phyloP scores from a whole-genome alignment of 2,113 vertebrate genomes.

The Psammodynastes pulverulentus region DNA sequence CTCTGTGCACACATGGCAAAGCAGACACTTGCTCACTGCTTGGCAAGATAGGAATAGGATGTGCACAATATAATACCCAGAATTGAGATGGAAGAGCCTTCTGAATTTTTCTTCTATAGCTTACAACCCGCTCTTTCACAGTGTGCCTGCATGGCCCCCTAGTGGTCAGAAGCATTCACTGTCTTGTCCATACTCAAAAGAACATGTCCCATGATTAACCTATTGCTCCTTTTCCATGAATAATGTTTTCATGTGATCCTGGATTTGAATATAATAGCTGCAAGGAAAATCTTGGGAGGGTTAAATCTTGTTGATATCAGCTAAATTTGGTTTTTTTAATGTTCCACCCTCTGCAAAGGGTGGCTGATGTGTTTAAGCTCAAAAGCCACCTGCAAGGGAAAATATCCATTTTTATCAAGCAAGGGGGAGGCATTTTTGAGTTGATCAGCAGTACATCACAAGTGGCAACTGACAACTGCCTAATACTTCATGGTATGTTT shows the following conservation, averaged over 20 bases:
- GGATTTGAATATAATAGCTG: neutral
- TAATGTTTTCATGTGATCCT: neutral
- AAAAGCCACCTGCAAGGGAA: neutral
- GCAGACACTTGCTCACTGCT: neutral
- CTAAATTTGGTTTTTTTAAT: neutral
- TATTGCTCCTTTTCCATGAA: neutral
- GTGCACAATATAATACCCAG: neutral
- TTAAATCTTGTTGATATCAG: neutral
- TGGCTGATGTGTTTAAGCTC: neutral
- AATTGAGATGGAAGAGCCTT: neutral
- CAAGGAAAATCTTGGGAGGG: neutral
- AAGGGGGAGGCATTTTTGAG: neutral
- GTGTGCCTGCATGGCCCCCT: constrained; percentile 1
- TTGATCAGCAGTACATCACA: neutral
- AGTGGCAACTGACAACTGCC: neutral
- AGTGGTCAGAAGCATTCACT: neutral
- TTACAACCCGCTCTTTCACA: neutral
- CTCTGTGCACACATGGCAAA: neutral
- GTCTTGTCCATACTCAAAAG: neutral
- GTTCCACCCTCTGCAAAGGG: neutral
- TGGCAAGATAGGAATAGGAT: neutral
- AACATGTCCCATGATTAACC: neutral
- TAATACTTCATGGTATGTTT: neutral
- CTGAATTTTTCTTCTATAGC: neutral
- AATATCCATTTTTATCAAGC: neutral